phyloP scores from a whole-genome alignment of 2,113 vertebrate genomes.

The Physeter macrocephalus region DNA sequence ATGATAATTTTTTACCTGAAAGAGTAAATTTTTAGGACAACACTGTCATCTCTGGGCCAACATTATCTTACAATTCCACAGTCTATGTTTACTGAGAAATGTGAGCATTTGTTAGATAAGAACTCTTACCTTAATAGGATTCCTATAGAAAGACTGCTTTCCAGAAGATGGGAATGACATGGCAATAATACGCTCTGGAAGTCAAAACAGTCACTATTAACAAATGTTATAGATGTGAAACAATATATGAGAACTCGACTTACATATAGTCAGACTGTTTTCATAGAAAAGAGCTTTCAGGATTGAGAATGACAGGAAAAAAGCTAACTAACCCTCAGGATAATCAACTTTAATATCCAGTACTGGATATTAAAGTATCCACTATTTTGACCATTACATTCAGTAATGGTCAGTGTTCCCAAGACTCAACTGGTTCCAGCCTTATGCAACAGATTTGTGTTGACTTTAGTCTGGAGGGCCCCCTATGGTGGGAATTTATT shows the following conservation, averaged over 20 bases:
- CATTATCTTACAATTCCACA: neutral
- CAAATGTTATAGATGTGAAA: neutral
- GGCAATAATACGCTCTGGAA: conserved; percentile 92
- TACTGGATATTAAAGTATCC: neutral
- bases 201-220: conserved; percentile 29
- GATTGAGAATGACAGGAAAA: neutral
- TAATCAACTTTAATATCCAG: neutral
- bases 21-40: neutral
- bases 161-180: conserved; percentile 99
- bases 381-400: neutral
- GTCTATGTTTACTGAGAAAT: neutral
- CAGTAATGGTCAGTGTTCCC: neutral
- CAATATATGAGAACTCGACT: neutral
- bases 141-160: conserved; percentile 94
- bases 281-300: neutral
- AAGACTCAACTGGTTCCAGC: neutral
- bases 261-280: neutral
- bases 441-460: neutral
- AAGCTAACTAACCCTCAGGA: neutral
- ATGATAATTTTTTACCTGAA: neutral
- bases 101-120: neutral
- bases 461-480: neutral
- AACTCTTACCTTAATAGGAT: conserved; percentile 89
- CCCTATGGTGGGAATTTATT: neutral
- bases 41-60: neutral